Conservation (phyloP, 2,888 invertebrate genomes). For the Drosophila affinis region DNA sequence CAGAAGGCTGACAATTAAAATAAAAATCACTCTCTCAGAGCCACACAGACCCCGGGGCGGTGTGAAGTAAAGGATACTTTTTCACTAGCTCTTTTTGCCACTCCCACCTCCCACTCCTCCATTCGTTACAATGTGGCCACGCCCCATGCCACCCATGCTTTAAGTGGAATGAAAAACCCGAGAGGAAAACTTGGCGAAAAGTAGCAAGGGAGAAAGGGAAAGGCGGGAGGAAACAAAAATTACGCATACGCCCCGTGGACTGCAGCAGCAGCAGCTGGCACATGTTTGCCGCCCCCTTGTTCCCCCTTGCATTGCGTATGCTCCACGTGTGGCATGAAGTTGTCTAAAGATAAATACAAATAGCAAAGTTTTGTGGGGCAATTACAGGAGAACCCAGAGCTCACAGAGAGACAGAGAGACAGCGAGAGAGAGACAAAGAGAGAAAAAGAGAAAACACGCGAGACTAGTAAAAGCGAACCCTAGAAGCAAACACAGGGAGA, state of each 20-base stretch:
- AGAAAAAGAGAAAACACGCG: background rate
- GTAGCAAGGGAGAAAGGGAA: background rate
- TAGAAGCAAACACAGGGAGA: background rate
- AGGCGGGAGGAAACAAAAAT: conserved; percentile 30
- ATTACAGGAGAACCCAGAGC: conserved; percentile 28
- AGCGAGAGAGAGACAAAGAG: background rate
- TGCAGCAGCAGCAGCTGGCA: conserved; percentile 45
- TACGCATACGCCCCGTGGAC: conserved; percentile 67
- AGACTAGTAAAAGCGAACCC: background rate
- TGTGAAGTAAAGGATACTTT: conserved; percentile 17
- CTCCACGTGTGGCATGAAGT: conserved; percentile 48
- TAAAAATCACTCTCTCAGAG: conserved; percentile 22
- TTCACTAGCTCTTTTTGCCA: conserved; percentile 27
- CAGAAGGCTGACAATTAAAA: conserved; percentile 44
- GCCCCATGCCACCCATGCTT: conserved; percentile 2
- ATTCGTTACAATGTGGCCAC: conserved; percentile 29
- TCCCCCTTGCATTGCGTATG: conserved; percentile 1
- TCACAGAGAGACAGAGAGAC: background rate
- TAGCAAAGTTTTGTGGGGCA: conserved; percentile 52
- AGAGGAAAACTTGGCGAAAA: conserved; percentile 33
- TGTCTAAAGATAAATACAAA: conserved; percentile 68
- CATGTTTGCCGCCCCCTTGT: conserved; percentile 10
- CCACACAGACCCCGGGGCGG: background rate
- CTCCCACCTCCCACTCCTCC: background rate
- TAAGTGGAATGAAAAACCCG: conserved; percentile 19